Conservation (phyloP, 2,888 invertebrate species). For the Watsonalla cultraria region DNA sequence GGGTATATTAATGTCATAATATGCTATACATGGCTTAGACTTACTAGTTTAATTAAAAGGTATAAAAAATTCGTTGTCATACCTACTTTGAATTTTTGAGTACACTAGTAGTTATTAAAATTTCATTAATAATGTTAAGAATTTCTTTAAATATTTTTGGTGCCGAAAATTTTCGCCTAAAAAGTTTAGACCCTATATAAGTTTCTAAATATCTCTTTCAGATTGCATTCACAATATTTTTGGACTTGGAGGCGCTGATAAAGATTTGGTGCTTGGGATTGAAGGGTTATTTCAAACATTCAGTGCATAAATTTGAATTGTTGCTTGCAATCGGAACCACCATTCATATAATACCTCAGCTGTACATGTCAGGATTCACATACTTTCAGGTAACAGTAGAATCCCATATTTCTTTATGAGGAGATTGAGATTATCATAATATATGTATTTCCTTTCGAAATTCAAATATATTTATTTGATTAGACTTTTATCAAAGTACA, state of each 20-base stretch:
- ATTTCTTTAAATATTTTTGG: too few relatives aligned
- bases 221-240: conserved; percentile 95
- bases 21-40: too few relatives aligned
- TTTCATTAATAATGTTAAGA: too few relatives aligned
- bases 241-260: conserved; percentile 96
- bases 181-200: too few relatives aligned
- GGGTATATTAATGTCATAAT: background rate
- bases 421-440: background rate
- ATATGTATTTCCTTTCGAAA: background rate
- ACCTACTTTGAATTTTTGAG: too few relatives aligned
- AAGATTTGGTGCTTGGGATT: conserved; percentile 99
- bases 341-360: conserved; percentile 93
- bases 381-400: conserved; percentile 91
- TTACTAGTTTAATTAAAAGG: too few relatives aligned
- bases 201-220: conserved; percentile 39
- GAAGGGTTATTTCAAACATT: conserved; percentile 96
- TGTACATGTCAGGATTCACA: conserved; percentile 95
- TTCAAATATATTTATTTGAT: too few relatives aligned
- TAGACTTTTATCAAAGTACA: too few relatives aligned
- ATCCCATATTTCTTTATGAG: background rate
- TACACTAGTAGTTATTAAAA: too few relatives aligned
- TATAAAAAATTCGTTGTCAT: too few relatives aligned
- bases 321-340: conserved; percentile 95
- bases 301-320: conserved; percentile 98
- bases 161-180: too few relatives aligned